Evolutionary conservation across 2,113 vertebrate species (phyloP).

Genomic region (Loxodonta africana): DNA sequence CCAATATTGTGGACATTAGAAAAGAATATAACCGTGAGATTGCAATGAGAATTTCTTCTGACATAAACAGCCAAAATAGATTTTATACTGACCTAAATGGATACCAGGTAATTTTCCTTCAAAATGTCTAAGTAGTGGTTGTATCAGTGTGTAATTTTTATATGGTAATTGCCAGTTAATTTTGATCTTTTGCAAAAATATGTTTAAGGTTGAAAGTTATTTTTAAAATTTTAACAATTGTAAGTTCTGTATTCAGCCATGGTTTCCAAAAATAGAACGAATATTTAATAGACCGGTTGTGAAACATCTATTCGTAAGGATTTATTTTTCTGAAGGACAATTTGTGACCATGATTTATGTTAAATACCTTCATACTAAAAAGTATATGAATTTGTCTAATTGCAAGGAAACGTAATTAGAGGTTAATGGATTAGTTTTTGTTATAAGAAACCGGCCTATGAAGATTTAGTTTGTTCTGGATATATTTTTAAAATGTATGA

Average conservation of each 20-base stretch:
- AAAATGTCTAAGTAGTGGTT: constrained; percentile 11
- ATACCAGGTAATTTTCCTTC: constrained; percentile 92
- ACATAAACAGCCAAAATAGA: constrained; percentile 91
- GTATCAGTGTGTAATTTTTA: constrained; percentile 1
- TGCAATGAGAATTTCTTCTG: constrained; percentile 94
- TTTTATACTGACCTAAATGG: constrained; percentile 97
- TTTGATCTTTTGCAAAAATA: constrained; percentile 37
- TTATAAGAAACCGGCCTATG: neutral
- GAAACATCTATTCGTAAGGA: constrained; percentile 3
- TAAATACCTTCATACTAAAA: constrained; percentile 54
- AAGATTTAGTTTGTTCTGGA: neutral
- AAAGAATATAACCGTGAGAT: constrained; percentile 95
- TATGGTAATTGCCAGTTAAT: neutral
- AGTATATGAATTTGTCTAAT: neutral
- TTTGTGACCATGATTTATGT: constrained; percentile 9
- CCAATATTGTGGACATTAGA: constrained; percentile 95
- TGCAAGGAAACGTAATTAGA: constrained; percentile 21
- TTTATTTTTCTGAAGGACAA: constrained; percentile 46
- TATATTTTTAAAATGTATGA: neutral
- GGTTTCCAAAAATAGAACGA: constrained; percentile 31
- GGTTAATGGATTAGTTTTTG: neutral
- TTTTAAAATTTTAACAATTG: constrained; percentile 61
- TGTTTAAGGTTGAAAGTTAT: neutral
- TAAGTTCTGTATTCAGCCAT: neutral
- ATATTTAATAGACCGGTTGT: constrained; percentile 19